phyloP scores from a whole-genome alignment of 2,113 vertebrate species.

The Ploceus nigricollis region DNA sequence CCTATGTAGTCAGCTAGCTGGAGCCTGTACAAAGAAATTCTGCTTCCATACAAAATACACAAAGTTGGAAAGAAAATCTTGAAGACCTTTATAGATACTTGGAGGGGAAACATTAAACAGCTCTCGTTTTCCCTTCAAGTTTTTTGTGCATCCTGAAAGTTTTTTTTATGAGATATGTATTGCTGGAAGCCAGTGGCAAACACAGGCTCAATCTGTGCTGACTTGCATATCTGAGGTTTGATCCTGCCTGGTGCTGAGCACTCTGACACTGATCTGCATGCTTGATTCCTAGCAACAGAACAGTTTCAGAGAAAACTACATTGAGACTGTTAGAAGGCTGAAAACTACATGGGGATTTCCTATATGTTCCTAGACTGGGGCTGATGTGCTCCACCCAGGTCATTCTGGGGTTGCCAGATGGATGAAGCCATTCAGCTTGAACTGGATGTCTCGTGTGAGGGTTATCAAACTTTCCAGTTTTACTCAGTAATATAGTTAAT shows the following conservation, averaged over 20 bases:
- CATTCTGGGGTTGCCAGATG: background rate
- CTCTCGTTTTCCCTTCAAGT: background rate
- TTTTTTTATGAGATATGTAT: background rate
- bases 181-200: background rate
- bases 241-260: background rate
- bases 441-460: background rate
- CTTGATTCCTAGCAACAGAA: background rate
- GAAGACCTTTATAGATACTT: background rate
- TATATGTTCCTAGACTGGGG: background rate
- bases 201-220: background rate
- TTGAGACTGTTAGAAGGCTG: background rate
- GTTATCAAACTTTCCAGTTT: background rate
- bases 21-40: constrained; percentile 35
- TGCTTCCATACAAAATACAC: background rate
- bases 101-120: background rate
- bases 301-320: background rate
- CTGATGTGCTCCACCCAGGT: background rate
- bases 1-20: constrained; percentile 19
- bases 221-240: background rate
- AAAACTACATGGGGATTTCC: background rate
- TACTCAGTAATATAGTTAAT: background rate
- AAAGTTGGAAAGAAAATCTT: background rate
- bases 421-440: background rate
- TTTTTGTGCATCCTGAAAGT: background rate
- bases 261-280: background rate